Base-by-base conservation (phyloP, 2,888 invertebrate species). In the Drosophila infuscata region DNA sequence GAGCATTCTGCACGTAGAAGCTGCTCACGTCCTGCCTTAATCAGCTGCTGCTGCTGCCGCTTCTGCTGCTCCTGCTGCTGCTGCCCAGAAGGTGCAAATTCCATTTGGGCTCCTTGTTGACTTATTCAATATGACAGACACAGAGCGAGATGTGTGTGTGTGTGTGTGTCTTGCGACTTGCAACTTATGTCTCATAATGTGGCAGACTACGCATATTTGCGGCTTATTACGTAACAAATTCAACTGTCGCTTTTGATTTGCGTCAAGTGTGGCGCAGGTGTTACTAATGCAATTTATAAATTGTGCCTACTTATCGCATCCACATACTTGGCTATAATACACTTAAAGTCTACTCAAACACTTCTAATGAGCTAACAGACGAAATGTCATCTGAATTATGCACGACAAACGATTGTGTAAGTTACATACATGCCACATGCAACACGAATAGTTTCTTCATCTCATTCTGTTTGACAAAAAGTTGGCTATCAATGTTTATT, bases 111-210 rank as follows among this genome's bases (percentile, higher is more conserved):
- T 61, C 36, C 64, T 51, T 43, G 62, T 41, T 87, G 88, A 87
- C 83, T 87, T 88, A 87, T 88, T 88, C 83, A 88, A 87, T 88
- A 74, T 84, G 87, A 86, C 87, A 86, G 79, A 66, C 83, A 66
- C 20, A 15, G 20, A 83, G 79, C 62, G 82, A 69, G 25, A 25
- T 25, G 25, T 25, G 25, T 25, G 25, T 63, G 67, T 30, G 38
- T 48, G 67, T 30, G 38, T 48, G 32, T 15, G 12, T 25, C 60
- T 64, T 33, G 33, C 33, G 38, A 54, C 68, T 57, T 54, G 65
- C 62, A 76, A 78, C 78, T 72, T 78, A 78, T 78, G 78, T 41
- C 70, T 51, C 70, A 82, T 74, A 72, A 72, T 81, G 70, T 70
- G 74, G 65, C 75, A 70, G 70, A 63, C 57, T 74, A 73, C 66